A percentile compares a stretch with the other conserved stretches of the same genome.
phyloP scores from a whole-genome alignment of 1,140 invertebrate genomes.

The Phthorimaea operculella region DNA sequence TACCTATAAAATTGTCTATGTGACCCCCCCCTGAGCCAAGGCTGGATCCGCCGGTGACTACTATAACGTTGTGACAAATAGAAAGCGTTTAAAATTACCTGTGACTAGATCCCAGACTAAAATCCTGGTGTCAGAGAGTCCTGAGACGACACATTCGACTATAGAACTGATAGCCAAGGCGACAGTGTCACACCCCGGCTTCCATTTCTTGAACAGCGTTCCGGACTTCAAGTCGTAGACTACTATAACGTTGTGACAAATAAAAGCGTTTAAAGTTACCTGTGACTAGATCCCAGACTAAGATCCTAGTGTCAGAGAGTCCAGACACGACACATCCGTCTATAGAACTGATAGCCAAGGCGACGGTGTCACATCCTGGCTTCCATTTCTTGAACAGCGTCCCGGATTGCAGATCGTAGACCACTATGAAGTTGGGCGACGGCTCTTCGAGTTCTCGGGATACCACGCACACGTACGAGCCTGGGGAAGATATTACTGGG shows the following conservation, averaged over 20 bases:
- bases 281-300: constrained; percentile 90
- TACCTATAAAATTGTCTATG: no score
- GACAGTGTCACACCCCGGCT: no score
- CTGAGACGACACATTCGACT: no score
- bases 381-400: constrained; percentile 93
- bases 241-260: constrained; percentile 51
- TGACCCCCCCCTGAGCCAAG: no score
- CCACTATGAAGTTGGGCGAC: constrained; percentile 88
- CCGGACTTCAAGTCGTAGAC: constrained; percentile 93
- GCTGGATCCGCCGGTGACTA: no score
- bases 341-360: constrained; percentile 82
- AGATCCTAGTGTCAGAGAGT: constrained; percentile 80
- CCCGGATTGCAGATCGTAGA: constrained; percentile 92
- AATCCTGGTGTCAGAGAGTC: no score
- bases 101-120: no score
- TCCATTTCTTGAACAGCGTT: constrained; percentile 92
- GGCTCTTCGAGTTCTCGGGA: constrained; percentile 84
- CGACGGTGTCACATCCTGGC: constrained; percentile 80
- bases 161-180: no score
- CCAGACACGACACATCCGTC: constrained; percentile 86
- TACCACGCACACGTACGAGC: constrained; percentile 75
- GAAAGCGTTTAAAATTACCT: no score
- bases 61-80: no score
- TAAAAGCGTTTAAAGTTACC: constrained; percentile 64
- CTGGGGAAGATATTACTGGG: constrained; percentile 46